Conservation (phyloP, 2,113 vertebrate species). For the Sterrhoptilus dennistouni region DNA sequence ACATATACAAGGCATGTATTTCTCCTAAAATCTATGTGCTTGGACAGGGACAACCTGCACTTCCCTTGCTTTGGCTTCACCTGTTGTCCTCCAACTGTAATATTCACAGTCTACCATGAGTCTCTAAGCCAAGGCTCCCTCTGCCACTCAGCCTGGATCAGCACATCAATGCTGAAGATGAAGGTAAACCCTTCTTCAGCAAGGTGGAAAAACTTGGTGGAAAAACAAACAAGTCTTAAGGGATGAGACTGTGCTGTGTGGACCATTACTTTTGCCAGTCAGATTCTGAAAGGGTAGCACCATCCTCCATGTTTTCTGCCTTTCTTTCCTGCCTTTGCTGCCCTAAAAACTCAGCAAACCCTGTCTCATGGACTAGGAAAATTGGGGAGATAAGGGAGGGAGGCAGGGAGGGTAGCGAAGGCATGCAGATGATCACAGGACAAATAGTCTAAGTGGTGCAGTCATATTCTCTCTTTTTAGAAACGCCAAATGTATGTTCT, state of each 20-base stretch:
- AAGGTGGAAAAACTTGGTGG: not conserved
- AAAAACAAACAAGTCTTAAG: not conserved
- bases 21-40: not conserved
- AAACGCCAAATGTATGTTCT: not conserved
- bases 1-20: not conserved
- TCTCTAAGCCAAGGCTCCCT: not conserved
- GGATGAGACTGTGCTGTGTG: fast-evolving
- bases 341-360: fast-evolving
- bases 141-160: not conserved
- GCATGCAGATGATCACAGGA: not conserved
- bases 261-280: not conserved
- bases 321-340: not conserved
- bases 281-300: not conserved
- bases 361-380: not conserved
- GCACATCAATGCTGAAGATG: not conserved
- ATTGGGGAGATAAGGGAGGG: fast-evolving
- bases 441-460: not conserved
- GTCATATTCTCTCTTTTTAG: not conserved
- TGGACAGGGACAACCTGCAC: not conserved
- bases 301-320: not conserved
- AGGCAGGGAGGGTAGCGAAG: not conserved
- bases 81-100: not conserved
- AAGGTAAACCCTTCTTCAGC: not conserved
- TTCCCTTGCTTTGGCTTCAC: not conserved
- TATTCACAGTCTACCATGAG: not conserved